Evolutionary conservation across 2,888 invertebrate genomes (phyloP).

Genomic region (Hyalella azteca): DNA sequence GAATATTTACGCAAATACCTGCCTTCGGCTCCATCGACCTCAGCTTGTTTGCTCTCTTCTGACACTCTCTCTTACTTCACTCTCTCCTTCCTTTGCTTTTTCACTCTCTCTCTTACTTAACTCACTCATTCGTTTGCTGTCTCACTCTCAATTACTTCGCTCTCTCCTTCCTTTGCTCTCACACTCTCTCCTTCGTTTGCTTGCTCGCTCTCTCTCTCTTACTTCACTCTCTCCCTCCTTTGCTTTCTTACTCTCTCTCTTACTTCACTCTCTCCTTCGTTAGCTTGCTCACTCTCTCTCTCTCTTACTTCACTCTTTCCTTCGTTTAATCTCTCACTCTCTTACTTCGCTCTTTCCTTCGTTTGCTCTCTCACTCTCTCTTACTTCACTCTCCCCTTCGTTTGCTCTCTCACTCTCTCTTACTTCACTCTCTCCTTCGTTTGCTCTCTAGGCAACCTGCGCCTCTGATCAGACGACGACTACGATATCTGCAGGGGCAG

Average conservation of each 20-base stretch:
- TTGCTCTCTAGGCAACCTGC: not conserved
- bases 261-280: not conserved
- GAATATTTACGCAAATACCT: too few species aligned
- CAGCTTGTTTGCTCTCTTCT: not conserved
- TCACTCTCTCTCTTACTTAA: not conserved
- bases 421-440: not conserved
- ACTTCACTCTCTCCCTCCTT: not conserved
- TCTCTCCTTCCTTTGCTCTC: not conserved
- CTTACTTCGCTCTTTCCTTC: not conserved
- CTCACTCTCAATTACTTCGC: not conserved
- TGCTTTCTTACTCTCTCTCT: not conserved
- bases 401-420: not conserved
- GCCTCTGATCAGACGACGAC: not conserved
- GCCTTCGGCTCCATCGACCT: too few species aligned
- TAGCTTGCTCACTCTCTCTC: not conserved
- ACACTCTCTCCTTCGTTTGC: not conserved
- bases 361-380: not conserved
- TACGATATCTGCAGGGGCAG: not conserved
- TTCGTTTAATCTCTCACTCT: not conserved
- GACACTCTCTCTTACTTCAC: not conserved
- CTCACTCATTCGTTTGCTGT: not conserved
- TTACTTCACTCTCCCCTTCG: not conserved
- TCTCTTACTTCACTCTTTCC: not conserved
- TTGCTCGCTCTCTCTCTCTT: not conserved
- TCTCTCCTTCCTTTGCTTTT: not conserved